A percentile compares a stretch with the other conserved stretches of the same genome.
Conservation (phyloP, 2,113 vertebrate genomes). For the Prinia subflava region DNA sequence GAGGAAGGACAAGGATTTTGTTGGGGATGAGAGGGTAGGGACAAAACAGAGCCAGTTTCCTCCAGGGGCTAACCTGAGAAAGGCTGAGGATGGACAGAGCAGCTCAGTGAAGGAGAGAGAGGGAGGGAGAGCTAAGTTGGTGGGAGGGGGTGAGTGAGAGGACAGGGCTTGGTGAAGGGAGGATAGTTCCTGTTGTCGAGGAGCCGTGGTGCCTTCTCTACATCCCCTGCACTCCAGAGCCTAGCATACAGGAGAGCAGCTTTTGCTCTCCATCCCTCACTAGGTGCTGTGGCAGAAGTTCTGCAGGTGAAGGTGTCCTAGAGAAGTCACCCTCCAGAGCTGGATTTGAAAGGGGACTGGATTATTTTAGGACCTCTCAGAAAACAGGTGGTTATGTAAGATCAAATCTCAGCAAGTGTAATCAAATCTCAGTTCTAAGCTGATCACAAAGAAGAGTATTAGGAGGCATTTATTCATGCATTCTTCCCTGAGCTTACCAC, state of each 20-base stretch:
- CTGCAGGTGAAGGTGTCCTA: background rate
- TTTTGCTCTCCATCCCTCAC: background rate
- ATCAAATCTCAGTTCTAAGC: slow-evolving; percentile 51
- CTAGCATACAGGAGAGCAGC: background rate
- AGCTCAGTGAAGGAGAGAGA: background rate
- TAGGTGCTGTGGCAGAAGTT: background rate
- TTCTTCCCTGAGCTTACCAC: background rate
- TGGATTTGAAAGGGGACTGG: background rate
- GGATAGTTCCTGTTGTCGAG: fast-evolving
- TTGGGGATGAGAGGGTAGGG: background rate
- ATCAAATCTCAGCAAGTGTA: slow-evolving; percentile 27
- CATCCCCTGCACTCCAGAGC: background rate
- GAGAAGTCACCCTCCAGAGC: background rate
- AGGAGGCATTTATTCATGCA: slow-evolving; percentile 22
- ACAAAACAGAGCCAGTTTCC: background rate
- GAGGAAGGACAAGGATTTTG: background rate
- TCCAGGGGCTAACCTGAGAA: background rate
- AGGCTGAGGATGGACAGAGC: background rate
- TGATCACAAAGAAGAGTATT: slow-evolving; percentile 29
- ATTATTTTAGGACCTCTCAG: slow-evolving; percentile 27
- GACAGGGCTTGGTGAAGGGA: background rate
- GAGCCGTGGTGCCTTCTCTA: background rate
- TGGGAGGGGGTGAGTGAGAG: background rate
- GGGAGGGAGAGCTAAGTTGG: background rate
- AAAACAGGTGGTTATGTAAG: slow-evolving; percentile 46